phyloP scores from a whole-genome alignment of 2,797 vertebrate genomes.

The Adrianichthys oophorus region DNA sequence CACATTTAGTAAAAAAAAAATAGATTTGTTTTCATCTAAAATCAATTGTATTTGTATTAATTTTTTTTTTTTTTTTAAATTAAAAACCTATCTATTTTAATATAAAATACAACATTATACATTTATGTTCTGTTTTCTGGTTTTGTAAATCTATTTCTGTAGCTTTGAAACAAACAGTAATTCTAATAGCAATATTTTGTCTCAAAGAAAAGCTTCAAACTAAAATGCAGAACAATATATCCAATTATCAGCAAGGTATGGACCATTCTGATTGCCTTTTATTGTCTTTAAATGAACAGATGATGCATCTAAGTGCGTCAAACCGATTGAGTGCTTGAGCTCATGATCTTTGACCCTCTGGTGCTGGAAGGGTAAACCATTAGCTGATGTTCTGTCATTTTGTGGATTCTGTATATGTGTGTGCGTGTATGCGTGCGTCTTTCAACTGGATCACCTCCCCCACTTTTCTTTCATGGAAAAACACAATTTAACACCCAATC shows the following conservation, averaged over 20 bases:
- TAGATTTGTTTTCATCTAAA: too few relatives aligned
- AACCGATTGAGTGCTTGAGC: constrained; percentile 68
- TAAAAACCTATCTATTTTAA: too few relatives aligned
- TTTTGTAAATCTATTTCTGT: neutral
- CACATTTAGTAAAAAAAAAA: too few relatives aligned
- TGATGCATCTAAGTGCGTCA: constrained; percentile 63
- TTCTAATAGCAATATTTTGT: constrained; percentile 1
- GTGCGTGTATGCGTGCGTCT: constrained; percentile 27
- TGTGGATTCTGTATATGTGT: constrained; percentile 22
- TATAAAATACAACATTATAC: too few relatives aligned
- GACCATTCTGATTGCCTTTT: constrained; percentile 40
- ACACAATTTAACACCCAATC: constrained; percentile 73
- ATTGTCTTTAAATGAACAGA: constrained; percentile 68
- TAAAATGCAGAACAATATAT: constrained; percentile 23
- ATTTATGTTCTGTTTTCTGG: too few relatives aligned
- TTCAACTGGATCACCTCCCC: constrained; percentile 62
- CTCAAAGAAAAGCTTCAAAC: constrained; percentile 11
- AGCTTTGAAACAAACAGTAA: neutral
- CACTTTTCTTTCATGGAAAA: constrained; percentile 65
- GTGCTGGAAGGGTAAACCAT: constrained; percentile 69
- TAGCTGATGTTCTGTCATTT: constrained; percentile 64
- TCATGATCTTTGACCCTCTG: constrained; percentile 70
- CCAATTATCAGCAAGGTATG: constrained; percentile 28
- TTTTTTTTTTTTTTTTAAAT: too few relatives aligned
- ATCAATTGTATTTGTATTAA: too few relatives aligned